Percentiles rank a stretch among this genome's conserved stretches.
Conservation (phyloP, 2,797 vertebrate species). For the Ctenosaura bakeri region DNA sequence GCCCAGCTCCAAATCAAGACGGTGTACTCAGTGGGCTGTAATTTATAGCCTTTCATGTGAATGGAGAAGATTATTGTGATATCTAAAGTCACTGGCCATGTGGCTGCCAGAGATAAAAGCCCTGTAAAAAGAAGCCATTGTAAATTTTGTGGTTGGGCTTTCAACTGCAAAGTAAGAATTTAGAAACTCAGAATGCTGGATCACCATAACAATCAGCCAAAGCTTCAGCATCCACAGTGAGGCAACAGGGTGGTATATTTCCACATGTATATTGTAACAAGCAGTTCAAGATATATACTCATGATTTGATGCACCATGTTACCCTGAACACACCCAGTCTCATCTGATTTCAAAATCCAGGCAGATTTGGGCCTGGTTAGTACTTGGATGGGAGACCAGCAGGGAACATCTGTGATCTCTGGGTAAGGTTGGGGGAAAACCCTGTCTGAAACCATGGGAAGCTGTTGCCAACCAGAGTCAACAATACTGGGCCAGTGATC, state of each 20-base stretch:
- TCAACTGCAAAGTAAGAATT: slow-evolving; percentile 33
- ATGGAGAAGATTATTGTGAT: slow-evolving; percentile 60
- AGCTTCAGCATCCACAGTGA: not conserved
- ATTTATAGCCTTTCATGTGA: slow-evolving; percentile 29
- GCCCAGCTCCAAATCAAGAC: slow-evolving; percentile 35
- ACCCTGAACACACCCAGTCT: no score
- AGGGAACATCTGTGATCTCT: no score
- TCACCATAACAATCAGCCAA: not conserved
- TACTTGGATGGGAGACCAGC: no score
- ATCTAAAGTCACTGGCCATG: slow-evolving; percentile 20
- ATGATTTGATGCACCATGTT: not conserved
- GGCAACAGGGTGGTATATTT: not conserved
- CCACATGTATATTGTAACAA: not conserved
- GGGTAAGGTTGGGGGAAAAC: no score
- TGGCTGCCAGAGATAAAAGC: slow-evolving; percentile 67
- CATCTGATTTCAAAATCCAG: no score
- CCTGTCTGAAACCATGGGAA: no score
- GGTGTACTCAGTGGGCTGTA: slow-evolving; percentile 49
- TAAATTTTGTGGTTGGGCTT: slow-evolving; percentile 22
- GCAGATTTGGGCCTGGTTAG: no score
- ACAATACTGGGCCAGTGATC: no score
- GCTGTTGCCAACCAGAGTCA: no score
- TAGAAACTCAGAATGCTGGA: slow-evolving; percentile 23
- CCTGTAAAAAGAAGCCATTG: slow-evolving; percentile 51
- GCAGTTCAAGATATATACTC: not conserved